Conservation (phyloP, 2,888 invertebrate species). For the Apamea monoglypha region DNA sequence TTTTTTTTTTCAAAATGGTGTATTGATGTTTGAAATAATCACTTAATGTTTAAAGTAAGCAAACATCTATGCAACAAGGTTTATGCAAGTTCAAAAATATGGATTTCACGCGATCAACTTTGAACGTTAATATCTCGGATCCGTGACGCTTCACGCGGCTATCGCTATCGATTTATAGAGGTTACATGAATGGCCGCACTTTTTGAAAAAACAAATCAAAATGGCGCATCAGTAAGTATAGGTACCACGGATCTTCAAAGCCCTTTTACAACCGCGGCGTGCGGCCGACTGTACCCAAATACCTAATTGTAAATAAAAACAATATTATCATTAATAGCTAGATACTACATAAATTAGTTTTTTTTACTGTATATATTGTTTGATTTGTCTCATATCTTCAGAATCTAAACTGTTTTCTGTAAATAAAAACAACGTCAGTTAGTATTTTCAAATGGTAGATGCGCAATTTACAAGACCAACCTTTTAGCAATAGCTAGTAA, state of each 20-base stretch:
- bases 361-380: slow-evolving; percentile 1
- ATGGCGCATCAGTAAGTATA: background rate
- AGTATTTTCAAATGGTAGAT: background rate
- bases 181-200: too few species aligned
- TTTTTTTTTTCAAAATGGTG: background rate
- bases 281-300: background rate
- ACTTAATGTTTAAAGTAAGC: background rate
- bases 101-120: too few species aligned
- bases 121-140: too few species aligned
- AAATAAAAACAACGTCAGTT: slow-evolving; percentile 11
- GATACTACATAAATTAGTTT: background rate
- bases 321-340: background rate
- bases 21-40: background rate
- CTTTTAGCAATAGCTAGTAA: background rate
- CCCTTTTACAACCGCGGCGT: background rate
- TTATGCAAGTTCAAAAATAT: too few species aligned
- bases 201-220: background rate
- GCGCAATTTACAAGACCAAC: background rate
- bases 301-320: background rate
- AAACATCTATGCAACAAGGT: too few species aligned
- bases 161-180: too few species aligned
- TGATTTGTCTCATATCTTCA: background rate
- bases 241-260: background rate
- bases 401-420: slow-evolving; percentile 4
- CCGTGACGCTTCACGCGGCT: too few species aligned